Conservation (phyloP, 2,113 vertebrate species). For the Malaclemys terrapin region DNA sequence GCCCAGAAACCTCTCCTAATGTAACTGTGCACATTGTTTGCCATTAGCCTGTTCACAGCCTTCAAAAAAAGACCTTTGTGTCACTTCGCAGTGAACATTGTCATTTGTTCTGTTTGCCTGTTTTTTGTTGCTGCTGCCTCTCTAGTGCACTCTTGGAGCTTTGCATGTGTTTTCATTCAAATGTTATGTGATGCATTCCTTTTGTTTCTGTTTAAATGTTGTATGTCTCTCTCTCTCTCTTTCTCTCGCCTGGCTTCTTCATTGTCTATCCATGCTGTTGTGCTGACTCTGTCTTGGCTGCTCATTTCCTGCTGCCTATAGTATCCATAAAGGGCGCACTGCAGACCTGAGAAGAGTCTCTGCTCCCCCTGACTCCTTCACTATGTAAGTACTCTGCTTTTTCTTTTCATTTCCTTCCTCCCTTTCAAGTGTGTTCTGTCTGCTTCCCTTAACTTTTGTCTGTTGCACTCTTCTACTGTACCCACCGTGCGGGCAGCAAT, state of each 20-base stretch:
- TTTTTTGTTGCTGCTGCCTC: conserved; percentile 62
- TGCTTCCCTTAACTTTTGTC: not conserved
- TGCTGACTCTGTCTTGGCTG: conserved; percentile 78
- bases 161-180: conserved; percentile 73
- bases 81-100: conserved; percentile 8
- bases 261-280: conserved; percentile 78
- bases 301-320: conserved; percentile 85
- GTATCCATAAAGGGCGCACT: conserved; percentile 97
- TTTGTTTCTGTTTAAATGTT: conserved; percentile 82
- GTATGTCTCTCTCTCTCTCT: conserved; percentile 75
- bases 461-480: not conserved
- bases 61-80: not conserved
- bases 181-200: conserved; percentile 72
- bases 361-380: conserved; percentile 98
- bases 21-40: not conserved
- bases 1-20: not conserved
- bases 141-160: conserved; percentile 37
- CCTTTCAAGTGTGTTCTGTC: not conserved
- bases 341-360: conserved; percentile 98
- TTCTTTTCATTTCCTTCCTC: conserved; percentile 42
- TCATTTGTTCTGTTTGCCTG: conserved; percentile 71
- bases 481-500: not conserved
- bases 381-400: conserved; percentile 91
- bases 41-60: not conserved
- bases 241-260: conserved; percentile 56